These are phyloP conservation scores for Recurvirostra avosetta DNA, from an alignment of 2,113 vertebrate genomes.

Conservation along the genomic window DNA sequence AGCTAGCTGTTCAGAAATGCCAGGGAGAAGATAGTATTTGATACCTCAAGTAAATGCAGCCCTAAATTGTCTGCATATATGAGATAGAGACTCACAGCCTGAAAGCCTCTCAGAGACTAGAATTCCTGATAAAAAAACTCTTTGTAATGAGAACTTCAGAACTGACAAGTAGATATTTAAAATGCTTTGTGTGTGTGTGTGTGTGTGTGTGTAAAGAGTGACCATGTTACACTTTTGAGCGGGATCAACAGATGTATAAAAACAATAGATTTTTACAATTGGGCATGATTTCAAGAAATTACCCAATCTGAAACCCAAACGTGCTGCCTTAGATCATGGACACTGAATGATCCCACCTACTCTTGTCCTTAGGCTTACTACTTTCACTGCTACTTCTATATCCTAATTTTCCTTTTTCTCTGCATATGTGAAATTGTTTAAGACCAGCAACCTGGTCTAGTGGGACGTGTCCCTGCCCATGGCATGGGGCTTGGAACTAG, in stretches of 20 bases:
- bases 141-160: neutral
- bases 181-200: neutral
- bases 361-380: neutral
- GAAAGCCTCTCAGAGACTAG: neutral
- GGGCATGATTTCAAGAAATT: neutral
- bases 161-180: neutral
- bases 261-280: neutral
- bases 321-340: neutral
- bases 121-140: neutral
- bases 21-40: neutral
- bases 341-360: neutral
- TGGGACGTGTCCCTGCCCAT: neutral
- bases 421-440: neutral
- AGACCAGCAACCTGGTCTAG: neutral
- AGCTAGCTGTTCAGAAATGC: neutral
- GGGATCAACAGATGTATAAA: neutral
- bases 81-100: neutral
- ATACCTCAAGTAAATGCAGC: neutral
- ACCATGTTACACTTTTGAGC: neutral
- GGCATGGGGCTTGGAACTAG: neutral
- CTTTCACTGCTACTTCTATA: neutral
- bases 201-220: too few relatives aligned
- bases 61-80: neutral
- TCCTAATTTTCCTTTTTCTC: neutral
- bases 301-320: neutral